Evolutionary conservation across 2,888 invertebrate genomes (phyloP).

Genomic region (Epinotia brunnichana): DNA sequence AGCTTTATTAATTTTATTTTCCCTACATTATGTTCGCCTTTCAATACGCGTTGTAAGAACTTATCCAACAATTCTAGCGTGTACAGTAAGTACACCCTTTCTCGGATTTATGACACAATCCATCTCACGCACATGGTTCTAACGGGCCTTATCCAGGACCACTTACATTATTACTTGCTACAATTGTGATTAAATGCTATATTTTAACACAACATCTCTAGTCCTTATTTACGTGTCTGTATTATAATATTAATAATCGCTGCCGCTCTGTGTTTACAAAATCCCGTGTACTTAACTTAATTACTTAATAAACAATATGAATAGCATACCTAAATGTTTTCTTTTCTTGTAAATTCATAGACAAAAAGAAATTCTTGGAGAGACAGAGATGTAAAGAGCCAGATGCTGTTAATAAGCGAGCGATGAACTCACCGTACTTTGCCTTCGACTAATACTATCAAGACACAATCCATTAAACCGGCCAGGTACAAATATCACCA

Average conservation of each 20-base stretch:
- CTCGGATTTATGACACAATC: slow-evolving; percentile 50
- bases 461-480: slow-evolving; percentile 51
- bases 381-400: neutral
- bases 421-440: neutral
- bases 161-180: slow-evolving; percentile 52
- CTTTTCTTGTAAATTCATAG: neutral
- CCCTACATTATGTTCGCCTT: slow-evolving; percentile 4
- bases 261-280: neutral
- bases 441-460: slow-evolving; percentile 3
- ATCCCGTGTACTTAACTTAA: neutral
- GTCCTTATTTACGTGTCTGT: slow-evolving; percentile 26
- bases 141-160: slow-evolving; percentile 53
- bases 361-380: neutral
- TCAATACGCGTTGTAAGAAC: slow-evolving; percentile 19
- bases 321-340: neutral
- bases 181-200: slow-evolving; percentile 39
- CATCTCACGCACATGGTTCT: slow-evolving; percentile 48
- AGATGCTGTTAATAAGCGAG: neutral
- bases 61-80: slow-evolving; percentile 30
- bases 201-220: slow-evolving; percentile 34
- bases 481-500: slow-evolving; percentile 56
- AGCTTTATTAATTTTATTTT: neutral
- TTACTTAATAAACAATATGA: neutral
- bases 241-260: neutral
- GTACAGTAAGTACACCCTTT: slow-evolving; percentile 42